Conservation (phyloP, 2,797 vertebrate species). For the Luscinia megarhynchos region DNA sequence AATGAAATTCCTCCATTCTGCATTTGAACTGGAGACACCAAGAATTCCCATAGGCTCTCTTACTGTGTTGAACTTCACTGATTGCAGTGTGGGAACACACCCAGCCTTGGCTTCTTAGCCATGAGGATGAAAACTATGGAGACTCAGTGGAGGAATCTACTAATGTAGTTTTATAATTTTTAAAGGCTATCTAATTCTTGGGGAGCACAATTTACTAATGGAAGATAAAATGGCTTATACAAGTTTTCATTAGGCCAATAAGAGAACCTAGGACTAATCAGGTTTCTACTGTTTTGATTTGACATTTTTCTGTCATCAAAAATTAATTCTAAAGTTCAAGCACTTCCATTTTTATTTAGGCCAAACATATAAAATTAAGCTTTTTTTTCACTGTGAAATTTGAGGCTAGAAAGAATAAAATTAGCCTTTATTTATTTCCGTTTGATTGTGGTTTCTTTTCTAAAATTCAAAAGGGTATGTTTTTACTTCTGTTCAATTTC, state of each 20-base stretch:
- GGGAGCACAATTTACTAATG: neutral
- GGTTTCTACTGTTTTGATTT: neutral
- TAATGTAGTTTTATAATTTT: neutral
- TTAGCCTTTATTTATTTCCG: neutral
- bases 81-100: neutral
- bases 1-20: neutral
- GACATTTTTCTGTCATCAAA: neutral
- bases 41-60: neutral
- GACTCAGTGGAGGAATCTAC: neutral
- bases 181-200: neutral
- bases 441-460: neutral
- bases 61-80: neutral
- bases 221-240: neutral
- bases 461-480: neutral
- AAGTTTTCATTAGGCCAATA: neutral
- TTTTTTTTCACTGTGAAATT: neutral
- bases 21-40: neutral
- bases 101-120: neutral
- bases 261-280: neutral
- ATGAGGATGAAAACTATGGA: neutral
- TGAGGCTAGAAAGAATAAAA: neutral
- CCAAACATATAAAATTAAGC: neutral
- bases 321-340: neutral
- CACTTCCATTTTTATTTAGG: neutral
- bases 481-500: neutral